Base-by-base conservation (phyloP, 2,888 invertebrate genomes). In the Nomada goodeniana region DNA sequence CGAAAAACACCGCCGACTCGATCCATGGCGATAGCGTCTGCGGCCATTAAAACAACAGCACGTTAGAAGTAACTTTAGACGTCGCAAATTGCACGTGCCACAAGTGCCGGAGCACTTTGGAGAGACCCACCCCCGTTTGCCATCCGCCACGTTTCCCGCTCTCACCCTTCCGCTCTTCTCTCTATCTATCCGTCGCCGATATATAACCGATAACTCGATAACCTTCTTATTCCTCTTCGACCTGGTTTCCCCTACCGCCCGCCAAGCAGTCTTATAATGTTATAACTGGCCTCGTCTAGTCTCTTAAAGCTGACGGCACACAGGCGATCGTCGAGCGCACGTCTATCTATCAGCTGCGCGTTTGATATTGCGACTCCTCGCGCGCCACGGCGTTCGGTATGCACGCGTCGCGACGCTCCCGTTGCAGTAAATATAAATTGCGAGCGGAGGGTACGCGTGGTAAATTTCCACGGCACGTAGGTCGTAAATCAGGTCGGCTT, bases 171-270 rank as follows among this genome's bases (percentile, higher is more conserved):
- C 44, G n/a, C 47, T 53, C 53, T 29, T 55, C 53, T 60, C 63
- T 52, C 70, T 68, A 76, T 82, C 79, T 70, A 75, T 78, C 74
- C 57, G 53, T 7, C 67, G 79, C 29, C 85, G 86, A 86, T 86
- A 85, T 86, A 85, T 82, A 79, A 82, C 81, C 79, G 83, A 83
- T 88, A 87, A 88, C 83, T 88, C 86, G 86, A 87, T 88, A 87
- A 88, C 76, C 83, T 83, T 80, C 88, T 88, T 85, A 88, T 88
- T 87, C 79, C 80, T 69, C 83, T 76, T 81, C 78, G 85, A 86
- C 86, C 83, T 80, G 29, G 85, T 83, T 76, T 64, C 55, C 11
- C 71, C 50, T 23, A 23, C 23, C 23, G 44, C 71, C 74, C 74
- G 74, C 80, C 71, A 74, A 76, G 74, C 83, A 80, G 78, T 67